Evolutionary conservation across 2,113 vertebrate species (phyloP), one percentile per base, ranked within the genome.

Genomic region (Gasterosteus aculeatus): DNA sequence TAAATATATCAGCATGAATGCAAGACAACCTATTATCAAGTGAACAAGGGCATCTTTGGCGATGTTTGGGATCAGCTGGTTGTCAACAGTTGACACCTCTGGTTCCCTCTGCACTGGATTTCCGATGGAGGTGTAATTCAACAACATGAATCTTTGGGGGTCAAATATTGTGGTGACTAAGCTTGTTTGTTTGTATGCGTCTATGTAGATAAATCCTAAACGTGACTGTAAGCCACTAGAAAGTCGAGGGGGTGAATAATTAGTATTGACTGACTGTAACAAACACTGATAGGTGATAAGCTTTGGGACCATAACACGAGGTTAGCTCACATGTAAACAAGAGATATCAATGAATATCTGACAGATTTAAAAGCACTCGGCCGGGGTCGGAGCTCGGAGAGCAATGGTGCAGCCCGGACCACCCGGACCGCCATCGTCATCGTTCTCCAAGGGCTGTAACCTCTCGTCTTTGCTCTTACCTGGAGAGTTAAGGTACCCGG

Each of bases 141-240:
- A 31, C 16, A 5, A 39, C 68, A 72, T 42, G 58, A 31, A 61
- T n/a, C 26, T 68, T n/a, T 63, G 11, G 7, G 22, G n/a, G 12
- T n/a, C 41, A 75, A 49, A 60, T 67, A 18, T 5, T 15, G 26
- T 0, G n/a, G 2, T 12, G 42, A 38, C 22, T 10, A 11, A 6
- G 10, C 58, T 49, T 53, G 16, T 60, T 3, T 19, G 41, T 14
- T 54, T 66, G 18, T 46, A 14, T 62, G 22, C 62, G n/a, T 15
- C 2, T 7, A 9, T 64, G 51, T 7, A 22, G 19, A 77, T 19
- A 67, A 80, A 44, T 42, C 19, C 63, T 41, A 65, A 65, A 86
- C 85, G 72, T 89, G 81, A 91, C 82, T 83, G 85, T 80, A 56
- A 81, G 59, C 46, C 76, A 69, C 35, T 51, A 42, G 1, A 10